These are phyloP conservation scores for Battus philenor DNA, from an alignment of 1,140 invertebrate species.

Conservation along the genomic window DNA sequence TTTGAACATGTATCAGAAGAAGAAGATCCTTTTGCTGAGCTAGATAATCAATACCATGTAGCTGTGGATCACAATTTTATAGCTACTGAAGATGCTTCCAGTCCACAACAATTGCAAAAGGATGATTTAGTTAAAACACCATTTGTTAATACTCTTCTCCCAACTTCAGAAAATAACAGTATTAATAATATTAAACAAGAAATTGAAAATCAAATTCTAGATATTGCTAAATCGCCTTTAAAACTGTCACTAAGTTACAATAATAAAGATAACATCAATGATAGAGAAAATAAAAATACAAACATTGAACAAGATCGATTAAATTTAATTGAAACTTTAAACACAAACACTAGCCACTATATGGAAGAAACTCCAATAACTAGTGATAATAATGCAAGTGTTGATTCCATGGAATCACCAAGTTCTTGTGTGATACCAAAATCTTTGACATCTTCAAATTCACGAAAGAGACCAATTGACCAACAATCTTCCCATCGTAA, in stretches of 20 bases:
- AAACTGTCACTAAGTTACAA: conserved; percentile 21
- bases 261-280: conserved; percentile 15
- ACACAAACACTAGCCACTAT: conserved; percentile 7
- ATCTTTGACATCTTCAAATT: conserved; percentile 26
- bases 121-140: conserved; percentile 4
- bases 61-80: conserved; percentile 64
- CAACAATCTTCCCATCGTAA: conserved; percentile 62
- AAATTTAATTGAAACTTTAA: conserved; percentile 9
- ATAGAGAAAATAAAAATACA: conserved; percentile 18
- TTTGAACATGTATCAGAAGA: conserved; percentile 47
- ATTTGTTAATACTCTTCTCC: conserved; percentile 12
- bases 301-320: conserved; percentile 9
- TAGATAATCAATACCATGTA: conserved; percentile 68
- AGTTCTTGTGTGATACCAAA: conserved; percentile 20
- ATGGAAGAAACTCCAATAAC: conserved; percentile 12
- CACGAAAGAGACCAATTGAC: conserved; percentile 57
- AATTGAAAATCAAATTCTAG: conserved; percentile 34
- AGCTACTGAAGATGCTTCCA: conserved; percentile 40
- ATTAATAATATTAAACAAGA: conserved; percentile 26
- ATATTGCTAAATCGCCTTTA: conserved; percentile 31
- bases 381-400: background rate
- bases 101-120: conserved; percentile 20
- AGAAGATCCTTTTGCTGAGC: conserved; percentile 63
- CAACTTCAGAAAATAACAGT: conserved; percentile 22
- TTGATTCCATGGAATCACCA: conserved; percentile 25